Base-by-base conservation (phyloP, 2,888 invertebrate species). In the Thera obeliscata region DNA sequence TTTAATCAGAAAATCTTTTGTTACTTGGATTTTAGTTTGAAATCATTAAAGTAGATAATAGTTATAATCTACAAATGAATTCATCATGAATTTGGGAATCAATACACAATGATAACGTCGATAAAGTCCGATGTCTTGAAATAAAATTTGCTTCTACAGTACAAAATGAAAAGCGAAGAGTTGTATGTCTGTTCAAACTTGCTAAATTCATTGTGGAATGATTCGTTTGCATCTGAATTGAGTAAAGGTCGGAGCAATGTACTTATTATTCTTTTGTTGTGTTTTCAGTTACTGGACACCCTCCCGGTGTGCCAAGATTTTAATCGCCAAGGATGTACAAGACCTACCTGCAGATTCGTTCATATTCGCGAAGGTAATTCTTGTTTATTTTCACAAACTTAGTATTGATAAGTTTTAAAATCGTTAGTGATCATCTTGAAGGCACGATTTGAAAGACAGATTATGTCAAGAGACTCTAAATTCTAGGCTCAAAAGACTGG, bases 261-360 rank as follows among this genome's bases (percentile, higher is more conserved):
- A 85, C 84, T 90, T 83, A 91, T 87, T 71, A 73, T 70, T 67
- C 69, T 77, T 80, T 81, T 85, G 77, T 87, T 88, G 85, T 90
- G 81, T 88, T 96, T 97, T 87, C 97, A 99, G 98, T 98, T 98
- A 98, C 98, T 98, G 98, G 98, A 98, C 98, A 99, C 98, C 98
- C 98, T 98, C 98, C 98, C 97, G 98, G 98, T 98, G 97, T 99
- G 98, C 98, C 98, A 98, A 98, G 99, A 98, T 98, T 98, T 98
- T 98, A 99, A 98, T 97, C 97, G 97, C 95, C 98, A 98, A 95
- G 97, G 97, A 95, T 98, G 98, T 96, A 97, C 96, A 95, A 96
- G 98, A 96, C 96, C 97, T 95, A 97, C 98, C 96, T 98, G 98
- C 97, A 98, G 98, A 96, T 98, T 98, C 96, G 97, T 98, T 95